These are phyloP conservation scores for Sinhomidia bicolor DNA, from an alignment of 2,888 invertebrate genomes.

Conservation along the genomic window DNA sequence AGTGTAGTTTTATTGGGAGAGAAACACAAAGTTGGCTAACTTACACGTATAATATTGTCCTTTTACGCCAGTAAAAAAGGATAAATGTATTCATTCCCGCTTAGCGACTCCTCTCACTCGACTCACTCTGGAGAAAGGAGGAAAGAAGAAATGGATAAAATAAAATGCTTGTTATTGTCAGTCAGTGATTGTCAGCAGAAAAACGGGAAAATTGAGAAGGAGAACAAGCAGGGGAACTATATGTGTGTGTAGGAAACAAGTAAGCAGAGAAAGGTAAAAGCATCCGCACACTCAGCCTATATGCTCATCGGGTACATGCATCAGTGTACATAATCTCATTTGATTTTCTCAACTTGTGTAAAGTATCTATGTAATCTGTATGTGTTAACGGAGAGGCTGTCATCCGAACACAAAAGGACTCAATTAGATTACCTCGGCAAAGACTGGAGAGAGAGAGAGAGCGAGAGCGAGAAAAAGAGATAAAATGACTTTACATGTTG, in stretches of 20 bases:
- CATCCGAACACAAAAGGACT: constrained; percentile 72
- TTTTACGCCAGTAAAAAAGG: constrained; percentile 60
- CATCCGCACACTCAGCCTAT: constrained; percentile 46
- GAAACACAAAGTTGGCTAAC: constrained; percentile 26
- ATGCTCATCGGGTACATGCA: too few species aligned
- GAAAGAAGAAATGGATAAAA: not conserved
- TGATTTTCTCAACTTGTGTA: constrained; percentile 46
- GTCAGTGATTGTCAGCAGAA: constrained; percentile 27
- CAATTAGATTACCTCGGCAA: constrained; percentile 71
- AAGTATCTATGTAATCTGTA: constrained; percentile 61
- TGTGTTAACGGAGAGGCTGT: constrained; percentile 65
- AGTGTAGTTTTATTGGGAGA: constrained; percentile 30
- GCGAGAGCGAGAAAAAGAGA: constrained; percentile 13
- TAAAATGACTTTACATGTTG: constrained; percentile 55
- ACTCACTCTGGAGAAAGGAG: not conserved
- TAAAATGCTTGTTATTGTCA: constrained; percentile 53
- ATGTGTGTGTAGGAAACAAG: constrained; percentile 55
- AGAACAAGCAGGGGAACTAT: not conserved
- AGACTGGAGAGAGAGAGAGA: constrained; percentile 11
- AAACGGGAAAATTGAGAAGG: not conserved
- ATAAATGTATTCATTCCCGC: constrained; percentile 61
- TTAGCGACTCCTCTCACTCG: not conserved
- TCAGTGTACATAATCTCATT: constrained; percentile 43
- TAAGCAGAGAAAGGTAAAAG: constrained; percentile 46
- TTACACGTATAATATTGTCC: constrained; percentile 55